phyloP scores from a whole-genome alignment of 2,113 vertebrate species.

The Alaudala cheleensis region DNA sequence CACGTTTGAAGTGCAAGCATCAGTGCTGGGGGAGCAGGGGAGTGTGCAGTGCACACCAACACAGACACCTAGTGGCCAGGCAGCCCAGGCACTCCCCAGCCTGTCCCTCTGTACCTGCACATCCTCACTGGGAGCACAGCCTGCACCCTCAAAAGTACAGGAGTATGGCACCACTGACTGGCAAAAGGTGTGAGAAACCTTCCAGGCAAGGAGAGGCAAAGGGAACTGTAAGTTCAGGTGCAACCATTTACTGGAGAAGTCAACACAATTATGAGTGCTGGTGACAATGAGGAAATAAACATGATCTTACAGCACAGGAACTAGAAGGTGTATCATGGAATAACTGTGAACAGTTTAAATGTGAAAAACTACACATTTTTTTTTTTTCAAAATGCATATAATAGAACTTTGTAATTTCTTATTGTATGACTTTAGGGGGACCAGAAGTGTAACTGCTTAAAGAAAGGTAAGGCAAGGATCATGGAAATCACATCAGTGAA shows the following conservation, averaged over 20 bases:
- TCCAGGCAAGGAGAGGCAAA: not conserved
- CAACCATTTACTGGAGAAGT: not conserved
- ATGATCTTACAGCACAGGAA: not conserved
- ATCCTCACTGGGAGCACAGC: rapidly evolving
- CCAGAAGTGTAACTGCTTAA: not conserved
- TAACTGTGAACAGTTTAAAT: not conserved
- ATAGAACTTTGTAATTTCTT: not conserved
- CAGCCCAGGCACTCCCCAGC: not conserved
- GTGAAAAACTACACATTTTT: not conserved
- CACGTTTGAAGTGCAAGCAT: not conserved
- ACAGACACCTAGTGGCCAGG: not conserved
- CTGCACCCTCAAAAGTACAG: rapidly evolving
- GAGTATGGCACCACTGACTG: not conserved
- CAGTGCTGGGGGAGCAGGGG: rapidly evolving
- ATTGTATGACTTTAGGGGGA: not conserved
- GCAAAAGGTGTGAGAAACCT: not conserved
- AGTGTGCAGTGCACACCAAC: not conserved
- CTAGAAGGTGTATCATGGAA: not conserved
- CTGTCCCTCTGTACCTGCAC: rapidly evolving
- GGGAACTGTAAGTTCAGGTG: not conserved
- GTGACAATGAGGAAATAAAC: not conserved
- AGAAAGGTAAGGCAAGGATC: not conserved
- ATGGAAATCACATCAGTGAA: not conserved
- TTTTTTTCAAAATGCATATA: not conserved
- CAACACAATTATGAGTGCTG: not conserved